Evolutionary conservation across 1,140 invertebrate species (phyloP).

Genomic region (Sitophilus oryzae): DNA sequence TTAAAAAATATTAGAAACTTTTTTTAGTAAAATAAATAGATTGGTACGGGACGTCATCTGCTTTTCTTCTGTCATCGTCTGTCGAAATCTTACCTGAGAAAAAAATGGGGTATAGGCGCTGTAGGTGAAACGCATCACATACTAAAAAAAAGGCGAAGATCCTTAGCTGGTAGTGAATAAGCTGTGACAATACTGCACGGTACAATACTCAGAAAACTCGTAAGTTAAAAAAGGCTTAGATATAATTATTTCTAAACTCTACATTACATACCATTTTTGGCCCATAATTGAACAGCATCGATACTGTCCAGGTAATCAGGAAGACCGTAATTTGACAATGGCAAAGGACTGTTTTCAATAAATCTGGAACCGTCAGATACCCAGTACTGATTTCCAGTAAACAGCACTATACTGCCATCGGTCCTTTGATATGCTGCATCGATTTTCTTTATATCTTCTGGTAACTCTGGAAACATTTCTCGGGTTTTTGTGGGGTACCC

Average conservation of each 20-base stretch:
- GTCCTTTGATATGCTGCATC: conserved; percentile 70
- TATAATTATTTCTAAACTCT: background rate
- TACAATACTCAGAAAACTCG: too few species aligned
- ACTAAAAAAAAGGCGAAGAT: too few species aligned
- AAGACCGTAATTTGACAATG: conserved; percentile 57
- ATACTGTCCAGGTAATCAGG: conserved; percentile 57
- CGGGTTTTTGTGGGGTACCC: conserved; percentile 57
- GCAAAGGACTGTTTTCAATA: conserved; percentile 50
- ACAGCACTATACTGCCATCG: conserved; percentile 69
- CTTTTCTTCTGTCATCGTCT: too few species aligned
- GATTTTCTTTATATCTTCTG: conserved; percentile 53
- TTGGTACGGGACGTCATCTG: too few species aligned
- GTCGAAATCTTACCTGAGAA: too few species aligned
- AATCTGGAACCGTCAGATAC: conserved; percentile 57
- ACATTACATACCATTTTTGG: conserved; percentile 44
- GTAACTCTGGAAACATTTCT: conserved; percentile 56
- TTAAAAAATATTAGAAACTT: too few species aligned
- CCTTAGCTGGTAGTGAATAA: too few species aligned
- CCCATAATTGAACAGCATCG: conserved; percentile 65
- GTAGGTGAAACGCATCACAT: too few species aligned
- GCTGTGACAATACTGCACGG: too few species aligned
- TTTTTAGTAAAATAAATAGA: too few species aligned
- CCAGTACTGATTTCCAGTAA: conserved; percentile 62
- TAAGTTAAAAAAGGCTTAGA: too few species aligned
- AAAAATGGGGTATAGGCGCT: too few species aligned